Evolutionary conservation across 2,888 invertebrate genomes (phyloP).

Genomic region (Dasypolia templi): DNA sequence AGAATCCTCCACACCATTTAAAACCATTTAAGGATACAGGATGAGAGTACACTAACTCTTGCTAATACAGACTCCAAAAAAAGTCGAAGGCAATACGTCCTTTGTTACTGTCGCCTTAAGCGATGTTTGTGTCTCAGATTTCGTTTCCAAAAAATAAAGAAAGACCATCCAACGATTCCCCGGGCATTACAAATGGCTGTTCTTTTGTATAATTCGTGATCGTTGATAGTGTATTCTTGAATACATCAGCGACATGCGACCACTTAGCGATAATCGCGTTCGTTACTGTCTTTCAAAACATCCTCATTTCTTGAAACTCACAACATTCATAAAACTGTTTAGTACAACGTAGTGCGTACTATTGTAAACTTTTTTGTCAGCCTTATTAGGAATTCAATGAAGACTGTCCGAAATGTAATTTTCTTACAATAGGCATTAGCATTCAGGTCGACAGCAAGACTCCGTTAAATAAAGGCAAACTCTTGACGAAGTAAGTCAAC

Average conservation of each 20-base stretch:
- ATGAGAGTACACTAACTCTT: background rate
- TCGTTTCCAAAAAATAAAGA: conserved; percentile 72
- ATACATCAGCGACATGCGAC: conserved; percentile 74
- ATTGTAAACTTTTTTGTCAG: conserved; percentile 65
- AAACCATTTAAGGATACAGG: conserved; percentile 16
- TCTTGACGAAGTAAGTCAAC: conserved; percentile 81
- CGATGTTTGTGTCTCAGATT: conserved; percentile 71
- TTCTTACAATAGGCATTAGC: conserved; percentile 76
- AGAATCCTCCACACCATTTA: conserved; percentile 18
- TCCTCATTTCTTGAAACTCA: conserved; percentile 58
- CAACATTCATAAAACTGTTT: conserved; percentile 53
- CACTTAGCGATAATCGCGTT: conserved; percentile 64
- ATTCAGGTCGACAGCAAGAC: conserved; percentile 73
- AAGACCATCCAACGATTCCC: conserved; percentile 73
- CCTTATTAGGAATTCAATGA: conserved; percentile 74
- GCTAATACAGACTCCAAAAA: conserved; percentile 46
- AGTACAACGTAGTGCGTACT: conserved; percentile 62
- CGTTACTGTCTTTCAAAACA: conserved; percentile 60
- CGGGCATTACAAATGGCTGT: conserved; percentile 71
- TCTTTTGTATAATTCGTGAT: conserved; percentile 69
- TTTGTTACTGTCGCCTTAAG: conserved; percentile 73
- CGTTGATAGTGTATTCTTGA: conserved; percentile 68
- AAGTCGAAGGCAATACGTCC: conserved; percentile 54
- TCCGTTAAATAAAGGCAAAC: conserved; percentile 79
- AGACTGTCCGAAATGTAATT: conserved; percentile 72